phyloP scores from a whole-genome alignment of 2,888 invertebrate species.

The Epistrophella euchroma region DNA sequence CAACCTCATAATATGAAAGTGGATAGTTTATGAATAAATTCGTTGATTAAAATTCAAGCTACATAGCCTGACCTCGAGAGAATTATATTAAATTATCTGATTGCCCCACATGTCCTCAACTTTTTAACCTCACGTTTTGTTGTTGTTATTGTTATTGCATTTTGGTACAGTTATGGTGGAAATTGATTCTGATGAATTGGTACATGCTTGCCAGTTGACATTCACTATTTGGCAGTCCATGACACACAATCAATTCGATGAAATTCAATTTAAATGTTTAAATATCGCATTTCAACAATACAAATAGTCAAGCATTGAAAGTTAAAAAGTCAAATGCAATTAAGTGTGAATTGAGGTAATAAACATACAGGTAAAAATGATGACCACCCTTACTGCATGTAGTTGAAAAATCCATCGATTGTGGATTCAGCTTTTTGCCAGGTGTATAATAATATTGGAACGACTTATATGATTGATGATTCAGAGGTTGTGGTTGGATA shows the following conservation, averaged over 20 bases:
- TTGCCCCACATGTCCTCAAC: slow-evolving; percentile 23
- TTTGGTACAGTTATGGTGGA: too few relatives aligned
- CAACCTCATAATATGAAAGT: background rate
- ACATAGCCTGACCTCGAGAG: slow-evolving; percentile 20
- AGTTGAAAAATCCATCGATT: slow-evolving; percentile 14
- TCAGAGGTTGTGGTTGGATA: slow-evolving; percentile 33
- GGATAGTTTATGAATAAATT: slow-evolving; percentile 6
- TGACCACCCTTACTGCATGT: slow-evolving; percentile 25
- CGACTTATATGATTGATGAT: slow-evolving; percentile 59
- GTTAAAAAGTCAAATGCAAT: slow-evolving; percentile 63
- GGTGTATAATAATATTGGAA: slow-evolving; percentile 27
- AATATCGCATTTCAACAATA: slow-evolving; percentile 24
- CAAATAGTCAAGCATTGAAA: slow-evolving; percentile 15
- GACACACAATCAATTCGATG: slow-evolving; percentile 20
- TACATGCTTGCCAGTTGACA: slow-evolving; percentile 43
- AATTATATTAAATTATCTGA: slow-evolving; percentile 42
- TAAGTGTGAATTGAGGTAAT: slow-evolving; percentile 68
- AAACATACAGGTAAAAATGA: slow-evolving; percentile 69
- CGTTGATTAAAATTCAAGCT: slow-evolving; percentile 49
- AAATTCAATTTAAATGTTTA: slow-evolving; percentile 47
- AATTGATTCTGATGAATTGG: slow-evolving; percentile 62
- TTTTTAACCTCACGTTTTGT: background rate
- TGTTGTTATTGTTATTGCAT: background rate
- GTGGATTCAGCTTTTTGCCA: background rate
- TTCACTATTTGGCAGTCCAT: slow-evolving; percentile 35